phyloP scores from a whole-genome alignment of 2,888 invertebrate species.

The Ennomos erosarius region DNA sequence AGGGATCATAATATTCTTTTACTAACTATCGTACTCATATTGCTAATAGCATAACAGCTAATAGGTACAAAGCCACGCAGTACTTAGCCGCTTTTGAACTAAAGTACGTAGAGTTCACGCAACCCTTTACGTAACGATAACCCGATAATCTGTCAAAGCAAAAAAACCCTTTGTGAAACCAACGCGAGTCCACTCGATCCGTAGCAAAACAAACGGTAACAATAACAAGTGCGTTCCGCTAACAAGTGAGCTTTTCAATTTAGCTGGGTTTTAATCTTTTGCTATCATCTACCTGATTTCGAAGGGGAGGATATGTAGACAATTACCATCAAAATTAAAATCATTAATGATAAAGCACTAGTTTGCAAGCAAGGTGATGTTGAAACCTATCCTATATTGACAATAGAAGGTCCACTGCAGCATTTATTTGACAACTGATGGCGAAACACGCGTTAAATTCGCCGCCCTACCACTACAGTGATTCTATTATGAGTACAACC shows the following conservation, averaged over 20 bases:
- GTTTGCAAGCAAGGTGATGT: no score
- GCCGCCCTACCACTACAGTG: conserved; percentile 15
- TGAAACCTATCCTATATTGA: no score
- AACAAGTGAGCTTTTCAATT: conserved; percentile 32
- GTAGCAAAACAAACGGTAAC: conserved; percentile 38
- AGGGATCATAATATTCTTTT: no score
- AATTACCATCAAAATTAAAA: no score
- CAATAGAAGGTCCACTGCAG: neutral
- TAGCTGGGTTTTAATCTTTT: no score
- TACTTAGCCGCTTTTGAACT: no score
- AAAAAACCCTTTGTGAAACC: conserved; percentile 20
- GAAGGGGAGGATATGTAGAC: no score
- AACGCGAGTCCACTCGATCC: conserved; percentile 43
- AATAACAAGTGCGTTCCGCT: conserved; percentile 49
- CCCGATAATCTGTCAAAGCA: conserved; percentile 22
- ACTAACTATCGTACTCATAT: no score
- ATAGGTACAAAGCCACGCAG: no score
- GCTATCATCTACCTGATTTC: no score
- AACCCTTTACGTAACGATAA: neutral
- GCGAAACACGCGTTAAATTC: conserved; percentile 10
- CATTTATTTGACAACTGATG: conserved; percentile 1
- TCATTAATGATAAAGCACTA: no score
- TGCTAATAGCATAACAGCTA: no score
- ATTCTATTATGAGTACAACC: conserved; percentile 20
- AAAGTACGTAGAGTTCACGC: neutral